A percentile compares a stretch with the other conserved stretches of the same genome.
Conservation (phyloP, 2,113 vertebrate genomes). For the Chauna torquata region DNA sequence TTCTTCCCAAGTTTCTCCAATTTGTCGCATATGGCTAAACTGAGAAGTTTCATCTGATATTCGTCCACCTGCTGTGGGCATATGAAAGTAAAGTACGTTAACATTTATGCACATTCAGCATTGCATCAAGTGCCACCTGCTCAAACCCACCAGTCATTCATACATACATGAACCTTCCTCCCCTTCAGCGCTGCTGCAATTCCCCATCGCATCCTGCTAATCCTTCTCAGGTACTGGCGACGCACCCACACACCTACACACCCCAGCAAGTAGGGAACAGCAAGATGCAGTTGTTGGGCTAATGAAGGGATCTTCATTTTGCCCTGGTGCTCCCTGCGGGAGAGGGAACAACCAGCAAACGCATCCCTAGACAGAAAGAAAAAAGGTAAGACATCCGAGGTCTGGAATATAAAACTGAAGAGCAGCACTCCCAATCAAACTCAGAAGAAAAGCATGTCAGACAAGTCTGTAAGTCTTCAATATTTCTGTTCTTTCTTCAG, state of each 20-base stretch:
- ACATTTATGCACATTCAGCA: not conserved
- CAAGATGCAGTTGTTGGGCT: not conserved
- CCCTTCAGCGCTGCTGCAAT: not conserved
- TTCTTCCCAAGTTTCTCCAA: not conserved
- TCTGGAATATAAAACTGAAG: not conserved
- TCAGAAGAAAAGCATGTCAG: not conserved
- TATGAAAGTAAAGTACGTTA: not conserved
- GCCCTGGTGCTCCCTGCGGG: not conserved
- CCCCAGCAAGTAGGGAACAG: not conserved
- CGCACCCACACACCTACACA: not conserved
- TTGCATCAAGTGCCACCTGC: not conserved
- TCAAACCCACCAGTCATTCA: not conserved
- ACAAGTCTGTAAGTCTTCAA: not conserved
- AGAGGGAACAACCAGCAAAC: not conserved
- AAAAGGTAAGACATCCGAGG: not conserved
- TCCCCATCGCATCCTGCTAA: not conserved
- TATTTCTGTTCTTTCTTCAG: not conserved
- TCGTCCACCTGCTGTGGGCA: not conserved
- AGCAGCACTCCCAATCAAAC: not conserved
- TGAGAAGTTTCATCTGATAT: not conserved
- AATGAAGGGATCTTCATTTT: not conserved
- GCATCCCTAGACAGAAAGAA: not conserved
- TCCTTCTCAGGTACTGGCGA: accelerated
- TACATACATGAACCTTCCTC: not conserved
- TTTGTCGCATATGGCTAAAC: not conserved